These are phyloP conservation scores for Elgonia sp. DNA, from an alignment of 2,888 invertebrate genomes.

Conservation along the genomic window DNA sequence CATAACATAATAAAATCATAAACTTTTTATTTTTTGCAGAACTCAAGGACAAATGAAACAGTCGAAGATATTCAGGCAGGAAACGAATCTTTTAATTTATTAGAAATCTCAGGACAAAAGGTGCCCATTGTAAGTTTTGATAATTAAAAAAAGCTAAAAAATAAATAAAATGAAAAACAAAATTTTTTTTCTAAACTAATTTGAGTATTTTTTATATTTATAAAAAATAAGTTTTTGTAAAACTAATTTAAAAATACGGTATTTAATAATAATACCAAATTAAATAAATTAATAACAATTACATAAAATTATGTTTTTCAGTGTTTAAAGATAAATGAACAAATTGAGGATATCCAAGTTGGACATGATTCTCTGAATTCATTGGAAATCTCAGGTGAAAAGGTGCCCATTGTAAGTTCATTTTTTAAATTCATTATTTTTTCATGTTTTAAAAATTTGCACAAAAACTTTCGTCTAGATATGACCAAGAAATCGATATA, in stretches of 20 bases:
- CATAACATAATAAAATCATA: background rate
- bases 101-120: conserved; percentile 49
- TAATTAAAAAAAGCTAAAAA: no score
- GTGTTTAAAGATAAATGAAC: conserved; percentile 43
- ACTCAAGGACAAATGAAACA: conserved; percentile 33
- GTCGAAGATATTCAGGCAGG: conserved; percentile 33
- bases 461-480: background rate
- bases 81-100: conserved; percentile 39
- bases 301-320: background rate
- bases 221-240: no score
- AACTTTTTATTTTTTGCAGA: conserved; percentile 1
- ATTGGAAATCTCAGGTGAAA: conserved; percentile 42
- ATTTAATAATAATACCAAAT: no score
- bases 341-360: conserved; percentile 22
- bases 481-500: background rate
- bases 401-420: conserved; percentile 50
- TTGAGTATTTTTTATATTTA: no score
- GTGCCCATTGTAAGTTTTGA: conserved; percentile 45
- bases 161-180: no score
- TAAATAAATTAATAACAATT: background rate
- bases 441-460: background rate
- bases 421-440: no score
- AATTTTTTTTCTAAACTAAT: no score
- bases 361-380: conserved; percentile 29
- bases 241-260: no score